phyloP scores from a whole-genome alignment of 2,113 vertebrate species.

The Hemiprocne comata region DNA sequence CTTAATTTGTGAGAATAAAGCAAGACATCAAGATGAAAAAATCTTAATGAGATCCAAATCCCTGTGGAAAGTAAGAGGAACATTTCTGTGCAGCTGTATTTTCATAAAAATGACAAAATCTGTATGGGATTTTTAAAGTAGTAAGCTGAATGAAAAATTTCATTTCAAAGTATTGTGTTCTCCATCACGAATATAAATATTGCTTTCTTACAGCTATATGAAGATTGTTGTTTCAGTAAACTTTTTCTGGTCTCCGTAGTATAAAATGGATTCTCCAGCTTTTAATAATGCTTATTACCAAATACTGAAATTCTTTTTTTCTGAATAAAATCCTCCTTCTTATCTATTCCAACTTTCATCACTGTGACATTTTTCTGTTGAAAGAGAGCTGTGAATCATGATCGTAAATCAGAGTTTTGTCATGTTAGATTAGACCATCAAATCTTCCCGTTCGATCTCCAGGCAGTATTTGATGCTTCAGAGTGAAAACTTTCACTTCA shows the following conservation, averaged over 20 bases:
- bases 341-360: not conserved
- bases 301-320: not conserved
- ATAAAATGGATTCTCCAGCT: not conserved
- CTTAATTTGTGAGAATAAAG: conserved; percentile 5
- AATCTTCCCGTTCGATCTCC: not conserved
- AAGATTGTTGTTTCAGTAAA: not conserved
- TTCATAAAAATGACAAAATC: not conserved
- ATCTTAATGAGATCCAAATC: not conserved
- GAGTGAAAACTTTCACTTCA: conserved; percentile 13
- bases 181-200: not conserved
- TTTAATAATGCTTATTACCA: not conserved
- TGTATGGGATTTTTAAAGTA: not conserved
- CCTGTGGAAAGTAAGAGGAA: not conserved
- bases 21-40: not conserved
- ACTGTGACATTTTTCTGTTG: not conserved
- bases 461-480: not conserved
- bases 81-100: not conserved
- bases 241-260: not conserved
- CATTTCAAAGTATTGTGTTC: not conserved
- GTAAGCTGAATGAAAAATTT: not conserved
- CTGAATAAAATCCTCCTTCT: not conserved
- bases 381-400: not conserved
- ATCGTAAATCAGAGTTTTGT: not conserved
- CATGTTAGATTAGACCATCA: not conserved
- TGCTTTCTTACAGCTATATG: not conserved